Evolutionary conservation across 2,797 vertebrate genomes (phyloP).

Genomic region (Lithobates pipiens): DNA sequence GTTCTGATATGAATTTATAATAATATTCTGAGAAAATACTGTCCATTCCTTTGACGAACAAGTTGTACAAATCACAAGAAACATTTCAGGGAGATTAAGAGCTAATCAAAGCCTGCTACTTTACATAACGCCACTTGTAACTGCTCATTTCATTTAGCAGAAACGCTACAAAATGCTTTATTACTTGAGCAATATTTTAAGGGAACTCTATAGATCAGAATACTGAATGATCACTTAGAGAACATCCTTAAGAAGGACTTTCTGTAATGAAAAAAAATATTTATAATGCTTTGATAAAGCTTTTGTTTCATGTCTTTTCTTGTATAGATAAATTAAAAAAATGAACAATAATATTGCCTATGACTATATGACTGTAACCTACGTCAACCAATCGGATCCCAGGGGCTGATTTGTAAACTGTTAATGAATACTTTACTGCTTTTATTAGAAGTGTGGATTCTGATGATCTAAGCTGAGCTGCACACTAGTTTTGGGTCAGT

Average conservation of each 20-base stretch:
- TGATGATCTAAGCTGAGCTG: too few species aligned
- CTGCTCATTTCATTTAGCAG: not conserved
- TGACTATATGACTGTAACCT: too few species aligned
- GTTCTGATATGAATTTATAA: not conserved
- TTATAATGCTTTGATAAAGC: not conserved
- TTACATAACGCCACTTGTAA: not conserved
- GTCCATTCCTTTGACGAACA: not conserved
- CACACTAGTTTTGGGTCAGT: too few species aligned
- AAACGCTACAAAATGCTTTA: not conserved
- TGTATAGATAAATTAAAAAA: not conserved
- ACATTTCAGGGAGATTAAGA: not conserved
- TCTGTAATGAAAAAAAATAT: not conserved
- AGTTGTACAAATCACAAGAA: not conserved
- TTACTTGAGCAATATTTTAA: not conserved
- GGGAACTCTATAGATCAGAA: not conserved
- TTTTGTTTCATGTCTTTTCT: not conserved
- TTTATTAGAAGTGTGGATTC: too few species aligned
- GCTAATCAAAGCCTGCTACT: constrained; percentile 16
- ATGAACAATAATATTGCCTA: not conserved
- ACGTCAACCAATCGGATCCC: not conserved
- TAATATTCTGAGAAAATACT: not conserved
- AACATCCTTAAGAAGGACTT: constrained; percentile 1
- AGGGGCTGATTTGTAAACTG: not conserved
- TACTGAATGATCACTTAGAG: not conserved
- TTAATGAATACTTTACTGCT: too few species aligned